Base-by-base conservation (phyloP, 2,113 vertebrate genomes). In the Scatophagus argus region DNA sequence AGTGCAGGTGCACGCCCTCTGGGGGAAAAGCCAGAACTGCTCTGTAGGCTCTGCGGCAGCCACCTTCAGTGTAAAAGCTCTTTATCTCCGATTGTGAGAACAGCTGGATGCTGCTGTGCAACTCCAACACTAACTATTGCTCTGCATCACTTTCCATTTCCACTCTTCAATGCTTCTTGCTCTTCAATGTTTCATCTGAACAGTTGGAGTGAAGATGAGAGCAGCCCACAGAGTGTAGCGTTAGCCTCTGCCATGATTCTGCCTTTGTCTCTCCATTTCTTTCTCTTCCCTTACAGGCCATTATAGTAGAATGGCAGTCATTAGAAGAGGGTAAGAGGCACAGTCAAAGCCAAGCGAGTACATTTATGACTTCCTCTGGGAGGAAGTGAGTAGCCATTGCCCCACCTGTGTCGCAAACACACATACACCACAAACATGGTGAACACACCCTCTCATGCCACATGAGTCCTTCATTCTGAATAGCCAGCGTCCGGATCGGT, bases 291-390 rank as follows among this genome's bases (percentile, higher is more conserved):
- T 52, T 29, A 52, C 49, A 82, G 62, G 64, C 86, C 76, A 86
- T 91, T 85, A 91, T 54, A 79, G 90, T 83, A 90, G 86, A 89
- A 94, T 92, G 93, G 93, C 92, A 94, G 91, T 94, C 92, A 94
- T 94, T 94, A 96, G 90, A 93, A 84, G 91, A 86, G 80, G 78
- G 83, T 86, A 85, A 89, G 87, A 90, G 83, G 90, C 73, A 89
- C 46, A 92, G 94, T 95, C 94, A 93, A 92, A 95, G 89, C 90
- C 92, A 93, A 95, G 94, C 68, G 79, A 88, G 91, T 88, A 93
- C 94, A 67, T 97, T 97, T 96, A 97, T 93, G 94, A 96, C 95
- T 97, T 97, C 97, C 96, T 96, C 93, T 95, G 91, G 85, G 93
- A 96, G 97, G 96, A 97, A 97, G 95, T 92, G 93, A 95, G 94